Evolutionary conservation across 2,888 invertebrate genomes (phyloP).

Genomic region (Elmis aenea): DNA sequence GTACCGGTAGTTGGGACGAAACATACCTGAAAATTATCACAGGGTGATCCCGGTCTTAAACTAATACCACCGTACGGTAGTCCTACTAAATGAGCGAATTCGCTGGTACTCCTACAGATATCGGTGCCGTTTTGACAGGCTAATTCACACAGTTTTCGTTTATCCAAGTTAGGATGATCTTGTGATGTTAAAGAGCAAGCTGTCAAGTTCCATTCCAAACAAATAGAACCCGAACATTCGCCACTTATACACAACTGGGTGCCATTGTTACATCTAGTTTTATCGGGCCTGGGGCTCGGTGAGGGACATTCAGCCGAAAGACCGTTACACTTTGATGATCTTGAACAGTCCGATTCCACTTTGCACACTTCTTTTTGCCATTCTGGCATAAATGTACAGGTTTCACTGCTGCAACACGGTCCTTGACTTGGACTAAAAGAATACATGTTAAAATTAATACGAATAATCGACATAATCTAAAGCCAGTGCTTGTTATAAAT

Average conservation of each 20-base stretch:
- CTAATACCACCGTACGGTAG: slow-evolving; percentile 78
- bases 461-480: no score
- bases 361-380: slow-evolving; percentile 68
- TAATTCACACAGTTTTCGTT: slow-evolving; percentile 87
- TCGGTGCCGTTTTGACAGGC: slow-evolving; percentile 89
- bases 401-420: slow-evolving; percentile 82
- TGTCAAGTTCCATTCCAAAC: slow-evolving; percentile 87
- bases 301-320: slow-evolving; percentile 81
- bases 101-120: slow-evolving; percentile 81
- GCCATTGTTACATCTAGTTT: slow-evolving; percentile 94
- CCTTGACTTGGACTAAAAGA: slow-evolving; percentile 89
- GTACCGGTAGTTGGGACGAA: no score
- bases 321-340: slow-evolving; percentile 82
- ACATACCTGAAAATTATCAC: slow-evolving; percentile 95
- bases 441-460: no score
- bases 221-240: slow-evolving; percentile 93
- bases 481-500: no score
- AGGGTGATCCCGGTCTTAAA: slow-evolving; percentile 92
- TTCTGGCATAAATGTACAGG: slow-evolving; percentile 70
- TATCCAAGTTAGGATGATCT: slow-evolving; percentile 69
- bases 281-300: slow-evolving; percentile 76
- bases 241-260: slow-evolving; percentile 82
- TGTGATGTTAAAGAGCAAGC: slow-evolving; percentile 91
- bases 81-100: slow-evolving; percentile 70
- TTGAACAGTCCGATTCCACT: slow-evolving; percentile 84